phyloP scores from a whole-genome alignment of 2,888 invertebrate genomes.

The Axea sp. region DNA sequence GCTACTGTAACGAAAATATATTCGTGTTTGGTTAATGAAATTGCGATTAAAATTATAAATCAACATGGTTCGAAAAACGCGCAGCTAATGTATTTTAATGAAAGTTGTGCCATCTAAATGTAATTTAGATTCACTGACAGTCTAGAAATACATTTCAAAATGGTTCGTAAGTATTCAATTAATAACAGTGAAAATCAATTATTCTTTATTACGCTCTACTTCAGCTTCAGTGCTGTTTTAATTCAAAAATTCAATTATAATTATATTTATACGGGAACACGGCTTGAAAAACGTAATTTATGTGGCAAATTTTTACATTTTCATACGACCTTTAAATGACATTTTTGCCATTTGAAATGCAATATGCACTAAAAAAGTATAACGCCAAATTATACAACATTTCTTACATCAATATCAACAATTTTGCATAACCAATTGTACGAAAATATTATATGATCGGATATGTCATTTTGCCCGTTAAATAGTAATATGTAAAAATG shows the following conservation, averaged over 20 bases:
- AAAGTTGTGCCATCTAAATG: constrained; percentile 38
- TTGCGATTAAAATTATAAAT: constrained; percentile 51
- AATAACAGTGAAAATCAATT: constrained; percentile 54
- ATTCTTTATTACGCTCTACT: constrained; percentile 54
- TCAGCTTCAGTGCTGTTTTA: constrained; percentile 47
- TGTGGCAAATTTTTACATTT: constrained; percentile 49
- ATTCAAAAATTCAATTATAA: constrained; percentile 55
- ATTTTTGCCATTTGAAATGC: constrained; percentile 39
- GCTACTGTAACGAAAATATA: constrained; percentile 2
- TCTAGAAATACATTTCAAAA: constrained; percentile 53
- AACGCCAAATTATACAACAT: too few species aligned
- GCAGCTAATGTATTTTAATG: constrained; percentile 29
- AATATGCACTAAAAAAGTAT: too few species aligned
- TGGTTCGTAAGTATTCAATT: constrained; percentile 53
- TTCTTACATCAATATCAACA: too few species aligned
- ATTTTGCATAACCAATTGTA: too few species aligned
- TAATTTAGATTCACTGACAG: constrained; percentile 49
- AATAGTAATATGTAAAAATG: too few species aligned
- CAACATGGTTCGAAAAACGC: constrained; percentile 13
- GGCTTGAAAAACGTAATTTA: constrained; percentile 53
- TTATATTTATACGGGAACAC: constrained; percentile 46
- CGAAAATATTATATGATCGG: too few species aligned
- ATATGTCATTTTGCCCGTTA: too few species aligned
- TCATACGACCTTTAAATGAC: constrained; percentile 38
- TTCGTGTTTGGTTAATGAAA: constrained; percentile 40